Base-by-base conservation (phyloP, 2,113 vertebrate species). In the Zosterops japonicus region DNA sequence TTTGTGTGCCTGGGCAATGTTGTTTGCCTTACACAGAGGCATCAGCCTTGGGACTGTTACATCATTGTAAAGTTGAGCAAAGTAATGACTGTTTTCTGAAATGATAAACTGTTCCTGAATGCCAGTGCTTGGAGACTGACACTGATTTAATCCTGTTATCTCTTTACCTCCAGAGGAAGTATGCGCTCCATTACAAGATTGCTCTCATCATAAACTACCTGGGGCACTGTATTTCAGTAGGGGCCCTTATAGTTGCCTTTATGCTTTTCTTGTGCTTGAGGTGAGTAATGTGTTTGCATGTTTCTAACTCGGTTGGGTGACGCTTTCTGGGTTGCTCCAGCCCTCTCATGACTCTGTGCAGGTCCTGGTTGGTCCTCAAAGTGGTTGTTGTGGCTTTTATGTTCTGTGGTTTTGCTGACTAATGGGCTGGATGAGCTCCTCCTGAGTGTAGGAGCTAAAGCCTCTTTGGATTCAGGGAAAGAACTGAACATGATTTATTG, bases 181-280 rank as follows among this genome's bases (percentile, higher is more conserved):
- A 99, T 23, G 98, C 98, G 4, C 96, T 99, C 93, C 99, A 99
- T 97, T 99, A 99, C 97, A 99, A 98, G 94, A 97, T 99, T 27
- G 99, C 99, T 24, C 99, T 99, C 55, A 98, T 99, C 94, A 98
- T 99, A 97, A 99, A 99, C 98, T 99, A 99, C 98, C 97, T 99
- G 93, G 99, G 99, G 25, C 99, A 99, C 97, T 99, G 99, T 81
- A 98, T 99, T 93, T 99, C 99, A 14, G 96, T 99, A 79, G 99
- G 98, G 39, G 99, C 99, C 65, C 98, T 99, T 5, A 97, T 99
- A 47, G 98, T 99, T 33, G 99, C 99, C 96, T 99, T 99, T 97
- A 94, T 99, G 91, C 98, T 99, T 89, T 99, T 99, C 98, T 97
- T 99, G 95, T 98, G 98, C 97, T 98, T 99, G 97, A 98, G 99